Conservation (phyloP, 2,113 vertebrate species). For the Todiramphus saurophagus region DNA sequence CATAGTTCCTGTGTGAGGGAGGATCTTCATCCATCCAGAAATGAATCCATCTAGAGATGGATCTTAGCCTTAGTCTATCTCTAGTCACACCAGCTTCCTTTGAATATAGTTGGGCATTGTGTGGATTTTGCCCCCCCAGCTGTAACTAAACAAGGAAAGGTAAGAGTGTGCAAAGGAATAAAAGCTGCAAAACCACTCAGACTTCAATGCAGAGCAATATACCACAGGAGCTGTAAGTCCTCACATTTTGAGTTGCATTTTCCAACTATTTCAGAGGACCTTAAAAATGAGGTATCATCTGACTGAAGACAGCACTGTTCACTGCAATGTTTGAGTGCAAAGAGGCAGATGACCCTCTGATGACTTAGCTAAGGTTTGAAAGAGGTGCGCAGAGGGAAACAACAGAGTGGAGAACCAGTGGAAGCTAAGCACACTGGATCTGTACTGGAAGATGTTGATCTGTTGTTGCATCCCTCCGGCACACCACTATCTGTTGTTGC, state of each 20-base stretch:
- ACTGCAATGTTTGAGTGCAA: neutral
- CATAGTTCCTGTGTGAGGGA: neutral
- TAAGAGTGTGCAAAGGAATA: neutral
- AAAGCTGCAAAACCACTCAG: neutral
- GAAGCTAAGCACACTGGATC: neutral
- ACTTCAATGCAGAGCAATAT: neutral
- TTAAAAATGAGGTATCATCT: neutral
- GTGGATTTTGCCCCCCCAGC: neutral
- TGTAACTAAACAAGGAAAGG: neutral
- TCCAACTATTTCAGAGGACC: neutral
- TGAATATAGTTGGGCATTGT: neutral
- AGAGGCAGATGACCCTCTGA: neutral
- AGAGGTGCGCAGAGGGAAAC: neutral
- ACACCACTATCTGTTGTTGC: too few species aligned
- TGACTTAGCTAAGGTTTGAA: neutral
- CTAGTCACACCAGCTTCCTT: neutral
- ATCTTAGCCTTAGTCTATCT: neutral
- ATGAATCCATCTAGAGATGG: neutral
- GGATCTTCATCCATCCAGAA: neutral
- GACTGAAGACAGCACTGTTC: neutral
- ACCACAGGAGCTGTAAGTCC: neutral
- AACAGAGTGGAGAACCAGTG: neutral
- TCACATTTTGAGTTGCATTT: neutral
- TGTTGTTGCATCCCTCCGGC: too few species aligned
- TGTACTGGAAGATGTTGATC: too few species aligned